Conservation (phyloP, 2,113 vertebrate genomes). For the Vulpes lagopus region DNA sequence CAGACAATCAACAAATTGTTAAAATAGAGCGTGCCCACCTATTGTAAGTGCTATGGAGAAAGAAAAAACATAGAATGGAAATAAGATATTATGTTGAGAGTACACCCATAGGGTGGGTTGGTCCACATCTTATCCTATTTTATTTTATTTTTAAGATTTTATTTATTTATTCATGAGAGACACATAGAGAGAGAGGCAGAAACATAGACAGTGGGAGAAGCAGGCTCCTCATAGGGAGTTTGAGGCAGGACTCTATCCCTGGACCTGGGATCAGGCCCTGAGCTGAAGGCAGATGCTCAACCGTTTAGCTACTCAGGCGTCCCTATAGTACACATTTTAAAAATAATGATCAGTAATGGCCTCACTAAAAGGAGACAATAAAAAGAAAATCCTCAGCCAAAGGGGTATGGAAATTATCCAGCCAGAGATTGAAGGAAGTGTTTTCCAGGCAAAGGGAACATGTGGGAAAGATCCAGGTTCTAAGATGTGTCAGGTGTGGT, state of each 20-base stretch:
- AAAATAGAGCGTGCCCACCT: background rate
- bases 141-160: too few relatives aligned
- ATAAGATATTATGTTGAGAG: background rate
- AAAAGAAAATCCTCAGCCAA: background rate
- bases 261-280: too few relatives aligned
- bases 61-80: background rate
- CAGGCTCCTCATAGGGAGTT: too few relatives aligned
- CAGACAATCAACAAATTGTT: background rate
- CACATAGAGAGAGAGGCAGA: too few relatives aligned
- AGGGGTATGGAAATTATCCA: background rate
- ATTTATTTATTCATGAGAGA: too few relatives aligned
- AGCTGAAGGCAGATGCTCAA: too few relatives aligned
- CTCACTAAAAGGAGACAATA: background rate
- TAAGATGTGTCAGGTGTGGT: background rate
- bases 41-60: background rate
- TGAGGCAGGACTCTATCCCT: too few relatives aligned
- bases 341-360: background rate
- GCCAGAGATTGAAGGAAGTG: background rate
- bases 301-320: too few relatives aligned
- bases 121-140: too few relatives aligned
- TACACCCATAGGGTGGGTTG: background rate
- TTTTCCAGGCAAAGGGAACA: background rate
- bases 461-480: rapidly evolving
- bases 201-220: too few relatives aligned
- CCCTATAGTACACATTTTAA: background rate